Percentiles rank a stretch among this genome's conserved stretches.
These are phyloP conservation scores for Tringa solitaria DNA, from an alignment of 2,113 vertebrate species.

Conservation along the genomic window DNA sequence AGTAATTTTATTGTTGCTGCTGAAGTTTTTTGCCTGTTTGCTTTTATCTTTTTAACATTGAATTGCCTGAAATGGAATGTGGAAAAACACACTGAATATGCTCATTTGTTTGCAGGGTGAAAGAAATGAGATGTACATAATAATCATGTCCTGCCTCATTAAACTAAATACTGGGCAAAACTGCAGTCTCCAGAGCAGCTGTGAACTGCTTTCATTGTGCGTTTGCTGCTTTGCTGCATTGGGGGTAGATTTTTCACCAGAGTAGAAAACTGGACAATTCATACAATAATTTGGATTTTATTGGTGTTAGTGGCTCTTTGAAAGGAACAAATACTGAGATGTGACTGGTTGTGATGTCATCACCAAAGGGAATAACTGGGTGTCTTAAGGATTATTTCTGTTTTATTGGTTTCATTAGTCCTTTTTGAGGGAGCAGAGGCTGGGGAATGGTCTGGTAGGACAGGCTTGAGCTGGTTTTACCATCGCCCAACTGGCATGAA, in stretches of 20 bases:
- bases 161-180: background rate
- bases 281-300: constrained; percentile 42
- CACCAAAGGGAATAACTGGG: background rate
- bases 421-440: constrained; percentile 36
- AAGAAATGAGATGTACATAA: background rate
- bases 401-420: constrained; percentile 71
- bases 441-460: constrained; percentile 36
- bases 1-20: background rate
- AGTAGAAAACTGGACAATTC: background rate
- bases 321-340: background rate
- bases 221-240: background rate
- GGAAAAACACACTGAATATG: background rate
- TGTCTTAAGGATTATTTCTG: constrained; percentile 54
- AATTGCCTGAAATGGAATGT: background rate
- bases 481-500: constrained; percentile 53
- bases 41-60: background rate
- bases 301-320: constrained; percentile 61
- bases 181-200: background rate
- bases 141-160: background rate
- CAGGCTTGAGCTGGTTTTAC: constrained; percentile 62
- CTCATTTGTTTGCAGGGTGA: background rate
- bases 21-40: background rate
- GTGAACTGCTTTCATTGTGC: background rate
- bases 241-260: background rate
- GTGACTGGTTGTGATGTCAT: background rate